Base-by-base conservation (phyloP, 2,797 vertebrate species). In the Pampus argenteus region DNA sequence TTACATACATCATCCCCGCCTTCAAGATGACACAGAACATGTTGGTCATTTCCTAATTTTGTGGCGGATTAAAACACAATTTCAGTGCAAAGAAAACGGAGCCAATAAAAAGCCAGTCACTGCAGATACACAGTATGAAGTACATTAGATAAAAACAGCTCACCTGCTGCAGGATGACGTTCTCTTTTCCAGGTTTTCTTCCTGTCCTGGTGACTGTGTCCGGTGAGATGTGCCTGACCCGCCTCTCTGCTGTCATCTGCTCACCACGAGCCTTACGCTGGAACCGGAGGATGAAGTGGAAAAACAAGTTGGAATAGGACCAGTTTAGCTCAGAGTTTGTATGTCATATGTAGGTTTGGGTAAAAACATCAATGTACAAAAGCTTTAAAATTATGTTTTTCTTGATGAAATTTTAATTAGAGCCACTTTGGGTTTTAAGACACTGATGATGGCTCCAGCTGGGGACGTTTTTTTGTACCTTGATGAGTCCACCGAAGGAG, bases 401-500 rank as follows among this genome's bases (percentile, higher is more conserved):
- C 17, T 17, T 6, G 15, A 44, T 18, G 17, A 17, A 17, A 44
- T 2, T 2, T 40, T 15, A 36, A 36, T 36, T 36, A 36, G 10
- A 3, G 31, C 31, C 0, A 6, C 28, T 5, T 29, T 29, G 4
- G 28, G 4, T 29, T 29, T 34, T 9, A 9, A 34, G 31, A 34
- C 34, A 36, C 34, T 7, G 6, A 31, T 8, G 1, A 29, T 34
- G 9, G 31, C 9, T 36, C 34, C 34, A 36, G 34, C 4, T 36
- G 34, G 10, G 34, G 11, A 36, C 10, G 1, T 31, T 31, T 31
- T 44, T 6, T 17, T 44, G 17, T 47, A 99, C 97, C 97, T 97
- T 99, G 84, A 99, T 98, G 74, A 99, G 95, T 31, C 97, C 97
- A 0, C 97, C 98, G 38, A 99, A 98, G 66, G 98, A 98, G 17